Conservation (phyloP, 2,113 vertebrate genomes). For the Ovibos moschatus region DNA sequence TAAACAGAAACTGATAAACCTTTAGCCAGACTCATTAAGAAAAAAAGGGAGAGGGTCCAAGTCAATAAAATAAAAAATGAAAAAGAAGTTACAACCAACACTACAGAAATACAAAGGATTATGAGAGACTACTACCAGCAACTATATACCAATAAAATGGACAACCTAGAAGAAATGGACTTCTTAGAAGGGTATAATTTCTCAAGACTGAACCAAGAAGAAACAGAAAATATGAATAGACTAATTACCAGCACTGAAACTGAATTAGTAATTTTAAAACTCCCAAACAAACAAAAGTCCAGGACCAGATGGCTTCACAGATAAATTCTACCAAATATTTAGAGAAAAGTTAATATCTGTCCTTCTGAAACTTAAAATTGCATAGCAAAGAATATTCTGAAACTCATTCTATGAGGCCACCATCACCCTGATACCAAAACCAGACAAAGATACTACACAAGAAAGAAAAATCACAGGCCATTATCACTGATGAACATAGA, state of each 20-base stretch:
- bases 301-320: neutral
- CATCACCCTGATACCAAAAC: neutral
- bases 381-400: neutral
- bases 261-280: neutral
- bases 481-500: neutral
- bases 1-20: neutral
- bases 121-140: neutral
- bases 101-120: neutral
- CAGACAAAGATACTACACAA: neutral
- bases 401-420: neutral
- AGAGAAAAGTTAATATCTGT: neutral
- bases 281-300: neutral
- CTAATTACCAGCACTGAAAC: neutral
- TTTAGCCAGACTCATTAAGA: neutral
- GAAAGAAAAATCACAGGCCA: neutral
- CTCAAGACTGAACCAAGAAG: neutral
- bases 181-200: neutral
- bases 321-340: neutral
- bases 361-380: neutral
- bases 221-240: neutral
- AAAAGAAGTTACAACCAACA: neutral
- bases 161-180: neutral
- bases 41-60: neutral
- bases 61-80: neutral
- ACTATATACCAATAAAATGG: neutral